Evolutionary conservation across 2,888 invertebrate genomes (phyloP).

Genomic region (Rhaphigaster nebulosa): DNA sequence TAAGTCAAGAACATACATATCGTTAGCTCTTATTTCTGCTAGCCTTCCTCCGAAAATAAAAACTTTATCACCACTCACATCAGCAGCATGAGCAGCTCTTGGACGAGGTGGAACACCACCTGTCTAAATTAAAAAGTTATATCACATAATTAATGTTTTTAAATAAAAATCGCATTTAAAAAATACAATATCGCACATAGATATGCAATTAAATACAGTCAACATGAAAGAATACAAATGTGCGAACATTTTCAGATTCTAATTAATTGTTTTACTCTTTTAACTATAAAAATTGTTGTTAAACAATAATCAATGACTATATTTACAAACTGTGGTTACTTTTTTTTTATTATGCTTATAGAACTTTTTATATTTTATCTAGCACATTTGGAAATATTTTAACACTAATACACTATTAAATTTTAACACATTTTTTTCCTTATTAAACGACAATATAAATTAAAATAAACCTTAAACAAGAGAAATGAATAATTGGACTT

Average conservation of each 20-base stretch:
- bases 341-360: neutral
- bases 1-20: slow-evolving; percentile 69
- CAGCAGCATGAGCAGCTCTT: slow-evolving; percentile 70
- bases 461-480: too few species aligned
- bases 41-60: slow-evolving; percentile 71
- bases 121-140: slow-evolving; percentile 65
- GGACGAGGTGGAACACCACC: slow-evolving; percentile 68
- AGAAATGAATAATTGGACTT: too few species aligned
- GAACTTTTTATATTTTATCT: neutral
- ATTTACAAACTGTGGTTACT: neutral
- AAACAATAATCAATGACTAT: neutral
- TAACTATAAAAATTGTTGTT: neutral
- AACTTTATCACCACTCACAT: slow-evolving; percentile 66
- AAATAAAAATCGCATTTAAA: neutral
- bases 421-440: too few species aligned
- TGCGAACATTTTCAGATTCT: neutral
- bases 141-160: neutral
- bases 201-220: neutral
- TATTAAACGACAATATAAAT: too few species aligned
- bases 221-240: neutral
- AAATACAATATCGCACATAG: neutral
- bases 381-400: too few species aligned
- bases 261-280: neutral
- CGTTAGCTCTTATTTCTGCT: slow-evolving; percentile 68
- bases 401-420: too few species aligned